Base-by-base conservation (phyloP, 2,888 invertebrate species). In the Polydrusus cervinus region DNA sequence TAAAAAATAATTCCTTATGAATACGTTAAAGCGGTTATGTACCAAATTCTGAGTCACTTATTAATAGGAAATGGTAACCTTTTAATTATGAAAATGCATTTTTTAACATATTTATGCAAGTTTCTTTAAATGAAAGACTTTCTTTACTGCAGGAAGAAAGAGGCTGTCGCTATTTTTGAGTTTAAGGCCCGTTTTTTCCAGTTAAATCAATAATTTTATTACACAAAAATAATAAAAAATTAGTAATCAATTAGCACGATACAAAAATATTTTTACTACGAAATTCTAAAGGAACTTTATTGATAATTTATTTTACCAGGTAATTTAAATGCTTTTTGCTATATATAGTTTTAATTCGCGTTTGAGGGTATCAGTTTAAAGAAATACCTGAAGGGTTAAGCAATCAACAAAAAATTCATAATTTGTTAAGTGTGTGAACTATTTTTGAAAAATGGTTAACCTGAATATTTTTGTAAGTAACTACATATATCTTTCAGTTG, bases 221-320 rank as follows among this genome's bases (percentile, higher is more conserved):
- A 34, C 7, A 34, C 16, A 49, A 49, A 49, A 49, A 49, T 49
- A 49, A 16, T 18, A 8, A 6, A 18, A 49, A 18, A 49, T 49
- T 14, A 0, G 18, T 20, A 53, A 53, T 20, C 25, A 53, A 53
- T 53, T 53, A 53, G 11, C 53, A 53, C 25, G 6, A 11, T 30
- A 11, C 16, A 5, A 25, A 53, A 53, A 53, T 53, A 53, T 30
- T 30, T 53, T 53, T 53, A 53, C 53, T 2, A n/a, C 13, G 53
- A 53, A 30, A 53, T 30, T 30, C 7, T n/a, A n/a, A 6, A 53
- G 53, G 30, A 53, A n/a, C 9, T 53, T 30, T 25, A n/a, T n/a
- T n/a, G n/a, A n/a, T n/a, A n/a, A n/a, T n/a, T n/a, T n/a, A n/a
- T 53, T 30, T n/a, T 53, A 30, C 53, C 53, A 11, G 30, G 30